Percentiles rank a stretch among this genome's conserved stretches.
phyloP scores from a whole-genome alignment of 2,113 vertebrate species.

The Terrapene triunguis region DNA sequence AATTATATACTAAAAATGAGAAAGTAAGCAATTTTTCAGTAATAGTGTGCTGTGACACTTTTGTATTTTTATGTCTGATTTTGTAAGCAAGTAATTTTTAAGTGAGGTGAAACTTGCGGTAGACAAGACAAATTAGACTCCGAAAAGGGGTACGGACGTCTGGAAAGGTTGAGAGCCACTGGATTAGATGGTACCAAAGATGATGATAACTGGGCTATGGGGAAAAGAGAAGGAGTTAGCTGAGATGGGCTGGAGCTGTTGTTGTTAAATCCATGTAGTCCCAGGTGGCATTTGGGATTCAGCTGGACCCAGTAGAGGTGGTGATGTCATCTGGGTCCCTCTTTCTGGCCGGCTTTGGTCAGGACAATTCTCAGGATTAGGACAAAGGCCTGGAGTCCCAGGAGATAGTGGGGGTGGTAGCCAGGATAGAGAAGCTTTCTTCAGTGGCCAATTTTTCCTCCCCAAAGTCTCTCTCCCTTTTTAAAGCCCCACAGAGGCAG shows the following conservation, averaged over 20 bases:
- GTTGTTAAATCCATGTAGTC: background rate
- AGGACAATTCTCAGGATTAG: background rate
- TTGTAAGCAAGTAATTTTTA: no score
- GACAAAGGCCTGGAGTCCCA: background rate
- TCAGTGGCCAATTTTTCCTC: background rate
- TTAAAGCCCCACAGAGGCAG: background rate
- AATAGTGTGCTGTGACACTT: no score
- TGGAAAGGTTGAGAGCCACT: no score
- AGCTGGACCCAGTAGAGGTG: background rate
- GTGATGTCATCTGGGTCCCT: background rate
- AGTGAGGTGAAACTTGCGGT: no score
- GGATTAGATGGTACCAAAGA: background rate
- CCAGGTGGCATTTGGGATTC: background rate
- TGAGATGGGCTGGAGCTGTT: background rate
- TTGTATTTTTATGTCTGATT: no score
- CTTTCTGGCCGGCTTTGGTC: background rate
- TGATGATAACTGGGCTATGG: background rate
- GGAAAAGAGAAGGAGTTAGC: background rate
- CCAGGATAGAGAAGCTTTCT: background rate
- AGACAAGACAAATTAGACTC: no score
- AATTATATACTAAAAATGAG: no score
- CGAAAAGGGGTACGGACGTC: no score
- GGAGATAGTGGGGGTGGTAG: background rate
- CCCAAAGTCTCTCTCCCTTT: background rate
- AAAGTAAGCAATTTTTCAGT: no score